A percentile compares a stretch with the other conserved stretches of the same genome.
Conservation (phyloP, 1,140 invertebrate species). For the Trichomalopsis sarcophagae region DNA sequence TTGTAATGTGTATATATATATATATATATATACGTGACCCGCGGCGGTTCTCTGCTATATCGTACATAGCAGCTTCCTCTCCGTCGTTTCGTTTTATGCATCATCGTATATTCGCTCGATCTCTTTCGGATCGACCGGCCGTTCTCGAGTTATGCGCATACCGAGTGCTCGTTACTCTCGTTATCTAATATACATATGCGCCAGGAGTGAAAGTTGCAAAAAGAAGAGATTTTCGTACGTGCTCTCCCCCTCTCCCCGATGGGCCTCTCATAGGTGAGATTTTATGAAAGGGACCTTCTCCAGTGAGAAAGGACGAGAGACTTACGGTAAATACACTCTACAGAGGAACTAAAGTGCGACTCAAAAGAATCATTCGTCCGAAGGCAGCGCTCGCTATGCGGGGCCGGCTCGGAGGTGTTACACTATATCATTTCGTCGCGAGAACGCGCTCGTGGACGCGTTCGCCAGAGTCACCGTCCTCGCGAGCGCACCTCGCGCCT, state of each 20-base stretch:
- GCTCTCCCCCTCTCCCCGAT: background rate
- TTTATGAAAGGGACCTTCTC: slow-evolving; percentile 10
- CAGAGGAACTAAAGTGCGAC: slow-evolving; percentile 29
- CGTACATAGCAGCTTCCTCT: background rate
- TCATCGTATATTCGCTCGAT: background rate
- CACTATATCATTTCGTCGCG: background rate
- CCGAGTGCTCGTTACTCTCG: background rate
- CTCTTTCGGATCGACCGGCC: background rate
- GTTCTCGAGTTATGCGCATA: slow-evolving; percentile 5
- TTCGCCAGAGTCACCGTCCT: background rate
- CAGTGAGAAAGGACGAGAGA: background rate
- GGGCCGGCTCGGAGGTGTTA: no score
- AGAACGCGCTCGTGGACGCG: background rate
- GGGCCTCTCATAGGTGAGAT: background rate
- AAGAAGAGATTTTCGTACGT: background rate
- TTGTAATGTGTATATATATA: background rate
- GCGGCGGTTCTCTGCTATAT: background rate
- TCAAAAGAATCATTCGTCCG: slow-evolving; percentile 30
- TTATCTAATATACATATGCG: background rate
- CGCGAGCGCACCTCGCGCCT: background rate
- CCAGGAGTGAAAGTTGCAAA: background rate
- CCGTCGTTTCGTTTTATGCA: background rate
- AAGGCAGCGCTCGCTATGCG: background rate
- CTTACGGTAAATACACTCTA: slow-evolving; percentile 1
- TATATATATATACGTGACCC: slow-evolving; percentile 24